Conservation (phyloP, 2,113 vertebrate genomes). For the Ammodytes dubius region DNA sequence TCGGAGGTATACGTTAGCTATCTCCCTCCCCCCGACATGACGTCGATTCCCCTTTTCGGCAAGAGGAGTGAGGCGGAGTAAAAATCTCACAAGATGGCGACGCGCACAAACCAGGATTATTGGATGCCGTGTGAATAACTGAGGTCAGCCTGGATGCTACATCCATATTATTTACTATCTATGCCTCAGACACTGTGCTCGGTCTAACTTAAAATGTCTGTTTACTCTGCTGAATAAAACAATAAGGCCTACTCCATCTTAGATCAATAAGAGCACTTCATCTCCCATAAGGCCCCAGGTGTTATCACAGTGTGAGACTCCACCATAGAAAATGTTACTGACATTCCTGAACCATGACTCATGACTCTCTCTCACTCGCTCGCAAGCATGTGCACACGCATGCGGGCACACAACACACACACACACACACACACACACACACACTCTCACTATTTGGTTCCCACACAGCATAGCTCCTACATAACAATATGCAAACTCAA, state of each 20-base stretch:
- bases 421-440: constrained; percentile 3
- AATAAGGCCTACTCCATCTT: neutral
- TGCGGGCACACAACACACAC: constrained; percentile 16
- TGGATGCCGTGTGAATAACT: too few relatives aligned
- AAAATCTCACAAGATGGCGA: too few relatives aligned
- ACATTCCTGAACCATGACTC: constrained; percentile 75
- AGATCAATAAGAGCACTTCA: constrained; percentile 18
- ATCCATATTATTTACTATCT: neutral
- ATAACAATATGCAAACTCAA: constrained; percentile 32
- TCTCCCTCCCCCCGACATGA: too few relatives aligned
- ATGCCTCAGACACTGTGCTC: neutral
- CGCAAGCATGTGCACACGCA: constrained; percentile 8
- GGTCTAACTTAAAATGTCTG: neutral
- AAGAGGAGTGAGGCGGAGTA: too few relatives aligned
- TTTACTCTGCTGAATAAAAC: neutral
- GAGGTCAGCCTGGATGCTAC: too few relatives aligned
- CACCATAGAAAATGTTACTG: constrained; percentile 46
- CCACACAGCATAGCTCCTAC: constrained; percentile 16
- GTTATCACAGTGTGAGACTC: constrained; percentile 42
- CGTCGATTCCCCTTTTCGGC: too few relatives aligned
- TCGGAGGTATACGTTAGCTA: too few relatives aligned
- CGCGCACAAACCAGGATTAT: too few relatives aligned
- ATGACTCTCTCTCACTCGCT: constrained; percentile 36
- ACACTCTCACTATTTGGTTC: constrained; percentile 18
- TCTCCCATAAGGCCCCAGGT: constrained; percentile 59